Evolutionary conservation across 2,797 vertebrate genomes (phyloP), one percentile per base, ranked within the genome.

Genomic region (Threskiornis aethiopicus): DNA sequence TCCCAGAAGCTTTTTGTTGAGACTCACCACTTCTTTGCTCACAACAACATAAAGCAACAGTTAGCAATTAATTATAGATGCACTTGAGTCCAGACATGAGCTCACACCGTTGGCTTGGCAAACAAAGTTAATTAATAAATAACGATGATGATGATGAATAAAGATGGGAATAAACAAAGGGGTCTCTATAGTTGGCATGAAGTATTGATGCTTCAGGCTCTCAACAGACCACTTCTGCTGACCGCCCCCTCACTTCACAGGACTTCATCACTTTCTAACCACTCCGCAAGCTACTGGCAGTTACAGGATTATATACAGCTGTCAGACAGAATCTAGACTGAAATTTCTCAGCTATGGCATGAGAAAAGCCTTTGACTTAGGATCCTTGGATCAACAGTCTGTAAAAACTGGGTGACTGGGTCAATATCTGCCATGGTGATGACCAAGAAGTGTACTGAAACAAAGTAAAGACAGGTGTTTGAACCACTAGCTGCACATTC

Each of bases 101-200:
- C 94, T 95, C 91, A 96, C 25, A 5, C 85, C 91, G 69, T 47
- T 91, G 62, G 90, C 70, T 73, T 75, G 57, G 90, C 90, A 92
- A 93, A 84, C 51, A 29, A 71, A 89, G 62, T 80, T 93, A 92
- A 96, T 97, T 96, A 96, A 97, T 97, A 95, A 96, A 89, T 93
- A 94, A 96, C 4, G 3, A 92, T 44, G 89, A 95, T 81, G 87
- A 90, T 94, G 91, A 94, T 90, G 87, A 96, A 93, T 91, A 93
- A 91, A 91, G 89, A 90, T 33, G 80, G 89, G 26, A 90, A 90
- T 72, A 95, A 95, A 94, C 82, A 91, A 91, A 94, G 58, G 84
- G 77, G 33, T 64, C 73, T 82, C 42, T 90, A 11, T 37, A 13
- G 78, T 8, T 69, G 73, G 24, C 52, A 85, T 33, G 55, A 81